Base-by-base conservation (phyloP, 2,797 vertebrate genomes). In the Threskiornis aethiopicus region DNA sequence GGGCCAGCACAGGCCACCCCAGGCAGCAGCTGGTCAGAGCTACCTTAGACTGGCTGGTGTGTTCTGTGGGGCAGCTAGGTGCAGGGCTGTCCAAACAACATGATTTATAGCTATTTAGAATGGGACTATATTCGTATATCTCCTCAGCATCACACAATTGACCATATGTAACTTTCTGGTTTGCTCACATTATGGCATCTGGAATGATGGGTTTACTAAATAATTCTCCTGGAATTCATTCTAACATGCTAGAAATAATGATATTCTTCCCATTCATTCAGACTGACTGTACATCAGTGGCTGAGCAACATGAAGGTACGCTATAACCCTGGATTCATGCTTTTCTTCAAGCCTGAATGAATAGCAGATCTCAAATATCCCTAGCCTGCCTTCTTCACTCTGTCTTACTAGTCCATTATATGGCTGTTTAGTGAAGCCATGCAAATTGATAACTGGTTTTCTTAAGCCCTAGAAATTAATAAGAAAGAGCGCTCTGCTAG, bases 1-100 rank as follows among this genome's bases (percentile, higher is more conserved):
- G 1, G 57, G 13, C 49, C 64, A 8, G 80, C 73, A 16, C 52
- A 2, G 33, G 37, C 11, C 12, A 10, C 31, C 37, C 19, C 35
- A 0, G 37, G 28, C 0, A 13, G 21, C 35, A 7, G 3, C 31
- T 7, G 35, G 8, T 16, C 13, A 28, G 21, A 28, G 5, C 4
- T 17, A 2, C 47, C n/a, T 18, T 3, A 9, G 17, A 4, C 24
- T 11, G 52, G 20, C 52, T 24, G 11, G 4, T 33, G 37, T 42
- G 47, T 5, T 35, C 41, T 19, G 39, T 5, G 39, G n/a, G 33
- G 54, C 89, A 13, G 39, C 26, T 1, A 6, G 66, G 2, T 3
- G 12, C 5, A 5, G 21, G 21, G 4, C 14, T 24, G 9, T 11
- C 39, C 67, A 37, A 57, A 52, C 16, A 12, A 7, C 6, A 3